These are phyloP conservation scores for Dolichotis patagonum DNA, from an alignment of 2,113 vertebrate species.

Conservation along the genomic window DNA sequence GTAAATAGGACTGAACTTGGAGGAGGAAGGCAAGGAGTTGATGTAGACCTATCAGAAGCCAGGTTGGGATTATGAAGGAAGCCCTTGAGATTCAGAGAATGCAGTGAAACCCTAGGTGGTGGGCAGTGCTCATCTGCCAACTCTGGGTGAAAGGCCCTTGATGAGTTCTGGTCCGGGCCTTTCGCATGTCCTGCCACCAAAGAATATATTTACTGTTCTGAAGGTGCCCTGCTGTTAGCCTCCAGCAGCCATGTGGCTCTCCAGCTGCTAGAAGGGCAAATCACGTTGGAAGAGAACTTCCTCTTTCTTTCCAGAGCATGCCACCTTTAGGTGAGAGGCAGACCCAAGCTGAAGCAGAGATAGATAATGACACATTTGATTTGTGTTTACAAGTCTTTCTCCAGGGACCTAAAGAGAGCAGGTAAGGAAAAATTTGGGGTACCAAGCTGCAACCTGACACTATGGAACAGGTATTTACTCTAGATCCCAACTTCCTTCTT, in stretches of 20 bases:
- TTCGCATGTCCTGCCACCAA: background rate
- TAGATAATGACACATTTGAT: background rate
- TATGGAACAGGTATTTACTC: constrained; percentile 8
- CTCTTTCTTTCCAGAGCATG: background rate
- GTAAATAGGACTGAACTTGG: constrained; percentile 84
- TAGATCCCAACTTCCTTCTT: background rate
- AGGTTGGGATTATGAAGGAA: constrained; percentile 56
- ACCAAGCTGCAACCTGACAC: background rate
- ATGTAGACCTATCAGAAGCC: constrained; percentile 51
- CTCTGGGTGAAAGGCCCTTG: background rate
- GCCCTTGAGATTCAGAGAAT: constrained; percentile 21
- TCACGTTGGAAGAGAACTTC: background rate
- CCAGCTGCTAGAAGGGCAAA: background rate
- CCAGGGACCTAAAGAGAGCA: background rate
- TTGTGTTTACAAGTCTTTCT: constrained; percentile 40
- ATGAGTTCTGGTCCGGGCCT: background rate
- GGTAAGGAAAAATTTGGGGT: background rate
- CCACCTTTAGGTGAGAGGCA: background rate
- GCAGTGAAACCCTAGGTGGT: background rate
- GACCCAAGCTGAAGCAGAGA: background rate
- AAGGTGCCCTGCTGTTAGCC: background rate
- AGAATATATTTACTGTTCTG: background rate
- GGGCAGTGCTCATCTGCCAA: background rate
- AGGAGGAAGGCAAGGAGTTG: constrained; percentile 64
- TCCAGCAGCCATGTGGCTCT: background rate